Conservation (phyloP, 2,797 vertebrate genomes). For the Enteromius thamalakanensis region DNA sequence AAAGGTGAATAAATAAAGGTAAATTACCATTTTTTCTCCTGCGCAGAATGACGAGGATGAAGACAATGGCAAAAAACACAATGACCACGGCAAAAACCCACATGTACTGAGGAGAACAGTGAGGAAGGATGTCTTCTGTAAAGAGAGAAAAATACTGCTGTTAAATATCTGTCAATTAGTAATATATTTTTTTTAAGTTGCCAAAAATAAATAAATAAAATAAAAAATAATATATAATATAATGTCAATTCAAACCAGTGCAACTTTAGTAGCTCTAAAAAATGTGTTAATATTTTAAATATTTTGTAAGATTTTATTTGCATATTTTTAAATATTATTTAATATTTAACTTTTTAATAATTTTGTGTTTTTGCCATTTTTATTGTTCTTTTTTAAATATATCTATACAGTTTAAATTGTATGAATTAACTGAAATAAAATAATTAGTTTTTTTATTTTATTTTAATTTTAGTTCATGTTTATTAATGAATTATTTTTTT, state of each 20-base stretch:
- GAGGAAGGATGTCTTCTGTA: constrained; percentile 66
- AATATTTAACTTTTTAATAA: too few relatives aligned
- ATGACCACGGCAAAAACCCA: constrained; percentile 15
- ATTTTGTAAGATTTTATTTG: too few relatives aligned
- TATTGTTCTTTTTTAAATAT: too few relatives aligned
- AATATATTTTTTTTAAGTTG: background rate
- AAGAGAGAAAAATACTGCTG: constrained; percentile 29
- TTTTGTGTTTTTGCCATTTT: too few relatives aligned
- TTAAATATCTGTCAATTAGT: too few relatives aligned
- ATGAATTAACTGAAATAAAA: background rate
- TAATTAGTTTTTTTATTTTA: too few relatives aligned
- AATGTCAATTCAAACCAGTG: background rate
- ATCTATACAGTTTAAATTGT: too few relatives aligned
- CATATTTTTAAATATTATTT: too few relatives aligned
- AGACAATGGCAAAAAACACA: constrained; percentile 8
- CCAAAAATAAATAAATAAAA: background rate
- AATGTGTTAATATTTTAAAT: too few relatives aligned
- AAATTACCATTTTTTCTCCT: constrained; percentile 64
- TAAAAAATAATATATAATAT: too few relatives aligned
- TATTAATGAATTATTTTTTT: background rate
- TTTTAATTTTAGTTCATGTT: background rate
- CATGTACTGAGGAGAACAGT: background rate
- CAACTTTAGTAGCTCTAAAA: background rate
- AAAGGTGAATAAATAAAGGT: background rate
- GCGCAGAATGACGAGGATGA: constrained; percentile 34